A percentile compares a stretch with the other conserved stretches of the same genome.
phyloP scores from a whole-genome alignment of 2,113 vertebrate species.

The Serinus canaria region DNA sequence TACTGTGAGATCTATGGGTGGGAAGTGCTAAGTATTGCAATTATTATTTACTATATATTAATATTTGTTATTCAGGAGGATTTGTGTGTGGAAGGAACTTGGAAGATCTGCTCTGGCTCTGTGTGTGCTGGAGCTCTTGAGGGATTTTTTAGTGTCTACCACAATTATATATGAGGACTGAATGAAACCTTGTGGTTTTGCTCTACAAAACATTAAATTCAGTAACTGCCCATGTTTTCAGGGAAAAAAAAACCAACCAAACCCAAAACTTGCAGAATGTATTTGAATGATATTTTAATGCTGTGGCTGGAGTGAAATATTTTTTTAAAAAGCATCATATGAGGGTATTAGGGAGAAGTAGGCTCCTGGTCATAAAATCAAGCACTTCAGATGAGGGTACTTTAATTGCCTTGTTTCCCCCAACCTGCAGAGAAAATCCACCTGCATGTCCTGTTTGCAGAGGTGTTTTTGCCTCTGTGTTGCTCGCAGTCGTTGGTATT shows the following conservation, averaged over 20 bases:
- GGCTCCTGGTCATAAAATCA: not conserved
- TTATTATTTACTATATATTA: conserved; percentile 42
- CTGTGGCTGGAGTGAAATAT: not conserved
- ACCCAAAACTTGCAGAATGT: not conserved
- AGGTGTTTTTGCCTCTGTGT: not conserved
- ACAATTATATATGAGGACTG: conserved; percentile 38
- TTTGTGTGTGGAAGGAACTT: not conserved
- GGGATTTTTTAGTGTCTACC: conserved; percentile 38
- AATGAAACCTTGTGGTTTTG: conserved; percentile 45
- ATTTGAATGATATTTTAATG: not conserved
- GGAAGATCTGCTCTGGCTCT: conserved; percentile 11
- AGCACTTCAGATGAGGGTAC: not conserved
- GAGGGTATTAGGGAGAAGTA: not conserved
- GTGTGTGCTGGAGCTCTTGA: not conserved
- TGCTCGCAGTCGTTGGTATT: not conserved
- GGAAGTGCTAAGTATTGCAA: conserved; percentile 4
- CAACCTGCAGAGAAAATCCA: not conserved
- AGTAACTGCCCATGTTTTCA: not conserved
- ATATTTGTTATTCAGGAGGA: conserved; percentile 16
- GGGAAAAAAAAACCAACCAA: not conserved
- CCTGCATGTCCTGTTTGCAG: not conserved
- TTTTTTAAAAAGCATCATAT: not conserved
- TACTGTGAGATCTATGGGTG: not conserved
- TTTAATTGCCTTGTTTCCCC: not conserved
- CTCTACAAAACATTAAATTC: not conserved